Conservation (phyloP, 2,888 invertebrate genomes). For the Mayetiola destructor region DNA sequence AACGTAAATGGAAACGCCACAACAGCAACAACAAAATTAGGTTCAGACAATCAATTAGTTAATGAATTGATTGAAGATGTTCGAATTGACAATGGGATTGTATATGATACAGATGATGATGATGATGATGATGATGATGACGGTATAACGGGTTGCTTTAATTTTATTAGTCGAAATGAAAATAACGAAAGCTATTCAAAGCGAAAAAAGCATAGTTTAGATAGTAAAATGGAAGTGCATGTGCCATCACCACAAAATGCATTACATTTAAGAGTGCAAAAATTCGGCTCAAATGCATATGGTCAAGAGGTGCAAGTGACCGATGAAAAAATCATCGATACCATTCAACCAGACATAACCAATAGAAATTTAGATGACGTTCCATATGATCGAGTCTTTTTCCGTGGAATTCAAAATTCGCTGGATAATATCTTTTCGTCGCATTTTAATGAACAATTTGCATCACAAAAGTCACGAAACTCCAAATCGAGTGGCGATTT, state of each 20-base stretch:
- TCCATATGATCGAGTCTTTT: conserved; percentile 34
- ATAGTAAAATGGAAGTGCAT: conserved; percentile 26
- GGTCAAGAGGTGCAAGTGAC: neutral
- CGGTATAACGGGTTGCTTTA: conserved; percentile 16
- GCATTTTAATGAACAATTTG: conserved; percentile 14
- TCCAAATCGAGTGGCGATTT: conserved; percentile 34
- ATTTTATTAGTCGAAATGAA: conserved; percentile 11
- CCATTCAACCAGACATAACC: conserved; percentile 3
- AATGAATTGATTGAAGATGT: conserved; percentile 9
- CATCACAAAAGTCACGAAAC: conserved; percentile 19
- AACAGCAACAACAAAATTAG: neutral
- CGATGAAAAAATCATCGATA: neutral
- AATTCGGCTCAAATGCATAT: neutral
- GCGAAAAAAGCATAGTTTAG: conserved; percentile 32
- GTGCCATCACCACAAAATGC: neutral
- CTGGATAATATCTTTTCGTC: conserved; percentile 30
- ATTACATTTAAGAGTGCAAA: neutral
- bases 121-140: conserved; percentile 14
- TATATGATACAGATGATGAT: conserved; percentile 7
- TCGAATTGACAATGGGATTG: conserved; percentile 10
- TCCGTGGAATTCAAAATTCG: conserved; percentile 28
- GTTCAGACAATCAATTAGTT: conserved; percentile 4
- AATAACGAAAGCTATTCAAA: conserved; percentile 16
- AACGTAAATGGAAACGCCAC: no score
- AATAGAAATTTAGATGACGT: conserved; percentile 24